Percentiles rank a stretch among this genome's conserved stretches.
phyloP scores from a whole-genome alignment of 2,797 vertebrate genomes.

The Micrastur ruficollis region DNA sequence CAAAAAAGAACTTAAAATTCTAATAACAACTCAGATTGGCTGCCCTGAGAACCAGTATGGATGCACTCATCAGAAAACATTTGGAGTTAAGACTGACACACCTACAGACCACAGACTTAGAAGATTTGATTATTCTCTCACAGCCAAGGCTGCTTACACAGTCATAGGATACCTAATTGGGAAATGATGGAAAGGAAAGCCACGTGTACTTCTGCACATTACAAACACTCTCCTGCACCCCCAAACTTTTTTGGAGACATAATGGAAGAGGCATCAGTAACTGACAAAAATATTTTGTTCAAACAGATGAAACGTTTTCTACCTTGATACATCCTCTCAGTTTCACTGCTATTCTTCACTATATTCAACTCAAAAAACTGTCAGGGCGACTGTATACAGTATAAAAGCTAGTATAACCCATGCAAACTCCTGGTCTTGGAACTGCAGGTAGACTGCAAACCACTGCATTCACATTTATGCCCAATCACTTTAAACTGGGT shows the following conservation, averaged over 20 bases:
- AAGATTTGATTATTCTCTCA: neutral
- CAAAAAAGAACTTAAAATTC: neutral
- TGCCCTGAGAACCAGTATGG: neutral
- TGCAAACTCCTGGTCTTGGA: neutral
- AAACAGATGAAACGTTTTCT: neutral
- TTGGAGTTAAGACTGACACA: neutral
- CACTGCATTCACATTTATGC: neutral
- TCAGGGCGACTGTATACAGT: neutral
- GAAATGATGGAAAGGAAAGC: neutral
- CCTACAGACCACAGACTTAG: neutral
- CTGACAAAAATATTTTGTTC: neutral
- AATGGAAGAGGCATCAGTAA: neutral
- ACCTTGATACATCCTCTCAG: neutral
- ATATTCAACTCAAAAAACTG: neutral
- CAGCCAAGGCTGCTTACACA: neutral
- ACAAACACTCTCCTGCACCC: neutral
- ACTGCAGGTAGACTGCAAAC: neutral
- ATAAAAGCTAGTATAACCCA: neutral
- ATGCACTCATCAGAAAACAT: neutral
- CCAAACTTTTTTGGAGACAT: neutral
- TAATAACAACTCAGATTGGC: neutral
- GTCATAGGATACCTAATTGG: neutral
- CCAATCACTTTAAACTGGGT: neutral
- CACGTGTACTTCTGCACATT: accelerated
- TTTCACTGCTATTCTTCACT: neutral